A percentile compares a stretch with the other conserved stretches of the same genome.
Conservation (phyloP, 1,140 invertebrate species). For the Macrosteles quadrilineatus region DNA sequence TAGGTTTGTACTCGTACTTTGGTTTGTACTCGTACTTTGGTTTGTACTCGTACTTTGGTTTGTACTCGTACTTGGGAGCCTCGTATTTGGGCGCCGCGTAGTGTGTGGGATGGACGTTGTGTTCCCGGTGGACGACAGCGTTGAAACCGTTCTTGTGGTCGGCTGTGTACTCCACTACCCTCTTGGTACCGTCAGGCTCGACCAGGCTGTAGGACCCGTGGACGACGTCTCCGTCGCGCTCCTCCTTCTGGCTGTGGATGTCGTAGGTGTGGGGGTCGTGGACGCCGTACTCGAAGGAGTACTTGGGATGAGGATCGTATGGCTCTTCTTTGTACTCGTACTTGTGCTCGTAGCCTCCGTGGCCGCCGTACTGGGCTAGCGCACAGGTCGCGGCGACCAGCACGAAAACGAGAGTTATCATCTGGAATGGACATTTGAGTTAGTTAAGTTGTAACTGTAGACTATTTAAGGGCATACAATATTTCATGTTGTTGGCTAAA, state of each 20-base stretch:
- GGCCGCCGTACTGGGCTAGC: slow-evolving; percentile 21
- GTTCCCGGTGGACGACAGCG: slow-evolving; percentile 38
- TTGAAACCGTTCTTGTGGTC: slow-evolving; percentile 42
- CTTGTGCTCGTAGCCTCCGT: slow-evolving; percentile 27
- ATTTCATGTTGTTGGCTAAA: too few species aligned
- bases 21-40: slow-evolving; percentile 7
- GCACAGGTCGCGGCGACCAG: background rate
- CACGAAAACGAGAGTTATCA: background rate
- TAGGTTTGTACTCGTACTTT: slow-evolving; percentile 3
- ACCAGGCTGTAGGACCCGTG: slow-evolving; percentile 45
- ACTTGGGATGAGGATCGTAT: slow-evolving; percentile 55
- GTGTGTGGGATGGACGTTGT: slow-evolving; percentile 16
- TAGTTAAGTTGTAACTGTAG: too few species aligned
- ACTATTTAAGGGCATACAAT: too few species aligned
- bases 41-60: slow-evolving; percentile 11
- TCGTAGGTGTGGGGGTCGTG: slow-evolving; percentile 56
- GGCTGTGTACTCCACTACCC: slow-evolving; percentile 40
- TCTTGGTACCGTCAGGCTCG: slow-evolving; percentile 39
- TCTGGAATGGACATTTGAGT: background rate
- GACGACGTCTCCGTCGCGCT: slow-evolving; percentile 50
- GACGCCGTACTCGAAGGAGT: slow-evolving; percentile 58
- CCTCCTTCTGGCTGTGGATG: slow-evolving; percentile 53
- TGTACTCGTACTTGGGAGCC: slow-evolving; percentile 17
- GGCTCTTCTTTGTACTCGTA: slow-evolving; percentile 52
- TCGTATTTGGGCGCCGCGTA: slow-evolving; percentile 15